Conservation (phyloP, 1,140 invertebrate species). For the Agrilus planipennis region DNA sequence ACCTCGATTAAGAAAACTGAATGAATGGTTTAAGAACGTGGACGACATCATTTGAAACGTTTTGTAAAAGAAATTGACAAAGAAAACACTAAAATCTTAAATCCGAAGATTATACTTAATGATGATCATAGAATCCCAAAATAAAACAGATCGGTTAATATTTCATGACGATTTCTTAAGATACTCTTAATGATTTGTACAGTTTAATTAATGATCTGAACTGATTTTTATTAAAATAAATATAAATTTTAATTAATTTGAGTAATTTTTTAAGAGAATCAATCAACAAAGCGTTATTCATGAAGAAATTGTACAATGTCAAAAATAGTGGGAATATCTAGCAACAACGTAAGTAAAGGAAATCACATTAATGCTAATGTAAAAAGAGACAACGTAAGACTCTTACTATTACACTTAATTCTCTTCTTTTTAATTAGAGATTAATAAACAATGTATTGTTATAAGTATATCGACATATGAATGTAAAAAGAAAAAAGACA, state of each 20-base stretch:
- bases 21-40: conserved; percentile 38
- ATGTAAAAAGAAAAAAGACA: conserved; percentile 38
- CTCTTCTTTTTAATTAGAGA: no score
- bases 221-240: background rate
- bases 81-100: conserved; percentile 43
- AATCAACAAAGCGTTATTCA: conserved; percentile 39
- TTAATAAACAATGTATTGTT: background rate
- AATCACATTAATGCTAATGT: conserved; percentile 40
- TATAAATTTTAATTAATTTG: background rate
- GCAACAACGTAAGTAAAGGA: conserved; percentile 39
- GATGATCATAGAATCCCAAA: conserved; percentile 16
- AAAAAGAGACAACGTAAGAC: conserved; percentile 39
- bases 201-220: conserved; percentile 30
- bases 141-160: conserved; percentile 3
- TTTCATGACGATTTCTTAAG: conserved; percentile 15
- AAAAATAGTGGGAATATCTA: conserved; percentile 45
- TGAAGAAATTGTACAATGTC: conserved; percentile 29
- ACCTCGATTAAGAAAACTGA: conserved; percentile 34
- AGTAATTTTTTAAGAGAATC: conserved; percentile 21
- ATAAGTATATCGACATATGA: conserved; percentile 2
- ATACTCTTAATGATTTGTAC: conserved; percentile 29
- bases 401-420: no score
- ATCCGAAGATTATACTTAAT: conserved; percentile 29
- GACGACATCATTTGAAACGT: conserved; percentile 37
- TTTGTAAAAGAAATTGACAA: conserved; percentile 29